A percentile compares a stretch with the other conserved stretches of the same genome.
phyloP scores from a whole-genome alignment of 1,140 invertebrate species.

The Scaptomyza montana region DNA sequence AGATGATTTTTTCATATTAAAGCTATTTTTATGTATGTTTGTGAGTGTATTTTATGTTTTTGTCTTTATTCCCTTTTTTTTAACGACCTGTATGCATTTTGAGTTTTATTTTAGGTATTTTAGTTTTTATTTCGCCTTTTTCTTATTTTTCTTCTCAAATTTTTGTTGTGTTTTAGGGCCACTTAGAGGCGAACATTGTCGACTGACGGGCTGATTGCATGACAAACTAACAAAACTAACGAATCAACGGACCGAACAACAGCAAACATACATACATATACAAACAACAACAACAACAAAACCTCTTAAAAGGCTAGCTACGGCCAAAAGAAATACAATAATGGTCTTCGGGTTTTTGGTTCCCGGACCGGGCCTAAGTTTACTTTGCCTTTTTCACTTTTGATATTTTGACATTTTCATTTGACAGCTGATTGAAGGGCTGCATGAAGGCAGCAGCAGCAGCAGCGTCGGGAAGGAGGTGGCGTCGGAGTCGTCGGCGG shows the following conservation, averaged over 20 bases:
- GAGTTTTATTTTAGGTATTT: slow-evolving; percentile 46
- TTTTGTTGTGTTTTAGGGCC: slow-evolving; percentile 63
- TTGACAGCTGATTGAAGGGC: slow-evolving; percentile 81
- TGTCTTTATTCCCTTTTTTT: slow-evolving; percentile 45
- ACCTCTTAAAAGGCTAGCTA: slow-evolving; percentile 74
- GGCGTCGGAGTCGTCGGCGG: slow-evolving; percentile 1
- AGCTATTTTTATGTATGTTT: slow-evolving; percentile 28
- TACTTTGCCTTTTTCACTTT: slow-evolving; percentile 82
- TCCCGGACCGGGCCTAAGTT: slow-evolving; percentile 66
- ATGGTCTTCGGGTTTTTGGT: slow-evolving; percentile 51
- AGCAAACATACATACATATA: slow-evolving; percentile 30
- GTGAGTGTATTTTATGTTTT: neutral
- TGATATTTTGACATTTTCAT: slow-evolving; percentile 82
- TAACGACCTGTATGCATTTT: slow-evolving; percentile 48
- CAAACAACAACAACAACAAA: slow-evolving; percentile 41
- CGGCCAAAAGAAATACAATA: slow-evolving; percentile 63
- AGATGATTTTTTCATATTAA: slow-evolving; percentile 14
- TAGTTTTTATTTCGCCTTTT: slow-evolving; percentile 6
- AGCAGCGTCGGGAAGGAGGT: slow-evolving; percentile 28
- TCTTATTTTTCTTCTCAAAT: neutral
- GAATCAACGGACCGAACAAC: slow-evolving; percentile 61
- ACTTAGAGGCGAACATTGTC: slow-evolving; percentile 62
- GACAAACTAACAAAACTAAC: slow-evolving; percentile 76
- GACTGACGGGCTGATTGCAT: slow-evolving; percentile 71
- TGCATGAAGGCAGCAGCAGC: slow-evolving; percentile 45